Conservation (phyloP, 2,797 vertebrate genomes). For the Micropoecilia bifurca region DNA sequence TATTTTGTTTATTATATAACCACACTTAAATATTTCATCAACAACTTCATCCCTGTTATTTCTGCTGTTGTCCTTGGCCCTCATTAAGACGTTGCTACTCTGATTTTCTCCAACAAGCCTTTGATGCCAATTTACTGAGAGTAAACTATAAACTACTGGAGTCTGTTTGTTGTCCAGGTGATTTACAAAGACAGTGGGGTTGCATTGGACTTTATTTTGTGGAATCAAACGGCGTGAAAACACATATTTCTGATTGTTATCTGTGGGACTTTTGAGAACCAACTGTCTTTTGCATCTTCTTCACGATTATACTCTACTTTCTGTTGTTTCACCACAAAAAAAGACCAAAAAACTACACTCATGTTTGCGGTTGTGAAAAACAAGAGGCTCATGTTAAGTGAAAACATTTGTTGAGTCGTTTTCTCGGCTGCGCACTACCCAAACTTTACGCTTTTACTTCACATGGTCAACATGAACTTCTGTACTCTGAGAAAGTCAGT, state of each 20-base stretch:
- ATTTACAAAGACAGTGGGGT: background rate
- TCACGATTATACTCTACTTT: background rate
- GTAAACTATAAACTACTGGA: background rate
- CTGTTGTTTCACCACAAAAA: background rate
- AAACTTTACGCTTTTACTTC: slow-evolving; percentile 33
- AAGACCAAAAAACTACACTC: background rate
- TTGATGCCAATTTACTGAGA: background rate
- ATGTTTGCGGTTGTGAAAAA: background rate
- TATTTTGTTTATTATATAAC: background rate
- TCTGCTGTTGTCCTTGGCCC: background rate
- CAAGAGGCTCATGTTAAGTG: background rate
- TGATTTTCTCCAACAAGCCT: background rate
- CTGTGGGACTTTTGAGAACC: background rate
- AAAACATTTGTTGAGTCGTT: slow-evolving; percentile 9
- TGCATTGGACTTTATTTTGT: background rate
- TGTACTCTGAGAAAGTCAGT: slow-evolving; percentile 3
- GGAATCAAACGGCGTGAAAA: background rate
- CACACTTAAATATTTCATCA: background rate
- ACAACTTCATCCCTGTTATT: background rate
- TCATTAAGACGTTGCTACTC: background rate
- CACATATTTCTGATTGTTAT: background rate
- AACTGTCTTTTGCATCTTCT: background rate
- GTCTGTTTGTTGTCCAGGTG: background rate
- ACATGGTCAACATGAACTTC: slow-evolving; percentile 9
- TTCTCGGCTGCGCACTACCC: slow-evolving; percentile 28